Evolutionary conservation across 1,140 invertebrate genomes (phyloP).

Genomic region (Octopus bimaculoides): DNA sequence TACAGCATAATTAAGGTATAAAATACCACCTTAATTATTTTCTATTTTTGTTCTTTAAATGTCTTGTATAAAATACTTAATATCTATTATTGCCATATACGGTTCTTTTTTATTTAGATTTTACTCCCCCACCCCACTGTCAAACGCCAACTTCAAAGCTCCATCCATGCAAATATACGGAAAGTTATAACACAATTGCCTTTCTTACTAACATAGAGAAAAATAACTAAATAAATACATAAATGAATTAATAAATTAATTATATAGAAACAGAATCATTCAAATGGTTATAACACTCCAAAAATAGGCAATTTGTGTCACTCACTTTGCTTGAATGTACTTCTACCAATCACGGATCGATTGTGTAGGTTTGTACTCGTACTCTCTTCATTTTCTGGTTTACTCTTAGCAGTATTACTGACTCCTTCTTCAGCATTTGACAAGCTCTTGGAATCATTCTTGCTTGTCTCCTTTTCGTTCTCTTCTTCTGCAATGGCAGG

Average conservation of each 20-base stretch:
- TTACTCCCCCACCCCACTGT: too few relatives aligned
- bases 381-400: constrained; percentile 20
- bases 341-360: constrained; percentile 42
- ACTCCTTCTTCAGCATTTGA: constrained; percentile 1
- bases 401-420: not conserved
- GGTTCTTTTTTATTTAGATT: too few relatives aligned
- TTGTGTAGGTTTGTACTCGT: constrained; percentile 24
- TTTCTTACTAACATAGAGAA: not conserved
- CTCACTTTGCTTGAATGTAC: constrained; percentile 53
- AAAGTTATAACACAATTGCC: not conserved
- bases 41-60: too few relatives aligned
- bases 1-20: not conserved
- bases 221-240: not conserved
- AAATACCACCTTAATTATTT: not conserved
- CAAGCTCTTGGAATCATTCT: constrained; percentile 20
- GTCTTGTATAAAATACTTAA: too few relatives aligned
- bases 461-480: constrained; percentile 31
- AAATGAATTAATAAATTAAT: not conserved
- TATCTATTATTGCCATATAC: too few relatives aligned
- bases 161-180: not conserved
- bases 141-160: not conserved
- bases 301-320: not conserved
- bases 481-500: constrained; percentile 46
- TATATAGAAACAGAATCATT: not conserved
- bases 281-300: too few relatives aligned